These are phyloP conservation scores for Lagodon rhomboides DNA, from an alignment of 2,797 vertebrate species.

Conservation along the genomic window DNA sequence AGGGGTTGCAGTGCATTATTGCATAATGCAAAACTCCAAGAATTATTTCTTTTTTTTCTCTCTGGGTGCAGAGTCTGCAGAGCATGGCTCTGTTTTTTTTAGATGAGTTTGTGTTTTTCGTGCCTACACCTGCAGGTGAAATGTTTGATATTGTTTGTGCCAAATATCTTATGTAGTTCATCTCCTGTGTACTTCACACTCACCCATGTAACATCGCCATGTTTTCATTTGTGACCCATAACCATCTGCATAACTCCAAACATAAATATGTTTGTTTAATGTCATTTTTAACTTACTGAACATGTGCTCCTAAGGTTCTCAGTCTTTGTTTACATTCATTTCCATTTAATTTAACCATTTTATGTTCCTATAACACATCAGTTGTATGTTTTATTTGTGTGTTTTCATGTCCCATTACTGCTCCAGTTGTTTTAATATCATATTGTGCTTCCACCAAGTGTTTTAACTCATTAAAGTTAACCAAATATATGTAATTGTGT, in stretches of 20 bases:
- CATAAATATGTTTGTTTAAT: conserved; percentile 17
- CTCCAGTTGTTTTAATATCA: conserved; percentile 40
- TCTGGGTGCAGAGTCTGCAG: background rate
- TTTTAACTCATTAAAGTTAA: conserved; percentile 79
- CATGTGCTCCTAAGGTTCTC: background rate
- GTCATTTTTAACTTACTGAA: conserved; percentile 13
- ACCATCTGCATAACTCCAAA: conserved; percentile 27
- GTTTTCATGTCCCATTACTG: conserved; percentile 36
- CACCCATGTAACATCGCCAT: conserved; percentile 28
- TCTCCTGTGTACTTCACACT: conserved; percentile 29
- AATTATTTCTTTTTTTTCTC: background rate
- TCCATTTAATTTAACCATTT: conserved; percentile 15
- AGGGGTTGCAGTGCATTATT: conserved; percentile 19
- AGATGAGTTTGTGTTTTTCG: background rate
- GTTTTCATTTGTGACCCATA: conserved; percentile 47
- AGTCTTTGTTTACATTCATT: conserved; percentile 33
- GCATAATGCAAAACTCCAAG: conserved; percentile 6
- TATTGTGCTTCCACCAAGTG: conserved; percentile 42
- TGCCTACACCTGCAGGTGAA: conserved; percentile 25
- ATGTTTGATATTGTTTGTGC: conserved; percentile 27
- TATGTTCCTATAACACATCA: conserved; percentile 43
- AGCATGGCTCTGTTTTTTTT: background rate
- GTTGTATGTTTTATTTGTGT: conserved; percentile 23
- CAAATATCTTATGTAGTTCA: conserved; percentile 42
- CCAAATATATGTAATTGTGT: conserved; percentile 57